Evolutionary conservation across 2,888 invertebrate species (phyloP).

Genomic region (Andrena praecox): DNA sequence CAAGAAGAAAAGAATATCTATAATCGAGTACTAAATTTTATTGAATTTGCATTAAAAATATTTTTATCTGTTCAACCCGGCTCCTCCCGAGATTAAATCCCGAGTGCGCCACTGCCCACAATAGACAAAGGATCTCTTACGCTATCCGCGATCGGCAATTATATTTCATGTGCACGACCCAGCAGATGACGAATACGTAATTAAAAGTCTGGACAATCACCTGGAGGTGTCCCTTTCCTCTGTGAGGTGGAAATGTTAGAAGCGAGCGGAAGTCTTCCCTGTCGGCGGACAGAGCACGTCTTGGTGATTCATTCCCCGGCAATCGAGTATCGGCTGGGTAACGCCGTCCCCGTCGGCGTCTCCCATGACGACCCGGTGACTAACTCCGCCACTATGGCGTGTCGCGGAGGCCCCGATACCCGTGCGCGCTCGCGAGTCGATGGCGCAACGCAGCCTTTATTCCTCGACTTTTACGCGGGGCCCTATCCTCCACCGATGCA

Average conservation of each 20-base stretch:
- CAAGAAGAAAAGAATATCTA: too few relatives aligned
- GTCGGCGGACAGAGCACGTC: conserved; percentile 52
- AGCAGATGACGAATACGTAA: conserved; percentile 16
- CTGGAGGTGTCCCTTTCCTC: background rate
- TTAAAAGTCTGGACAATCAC: conserved; percentile 46
- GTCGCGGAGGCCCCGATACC: conserved; percentile 47
- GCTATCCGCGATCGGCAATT: too few relatives aligned
- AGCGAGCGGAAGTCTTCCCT: conserved; percentile 63
- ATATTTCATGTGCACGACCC: background rate
- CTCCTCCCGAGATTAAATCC: too few relatives aligned
- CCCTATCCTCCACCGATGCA: conserved; percentile 44
- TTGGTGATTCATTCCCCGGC: conserved; percentile 60
- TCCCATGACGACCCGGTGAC: conserved; percentile 64
- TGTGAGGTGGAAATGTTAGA: conserved; percentile 39
- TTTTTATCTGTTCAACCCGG: too few relatives aligned
- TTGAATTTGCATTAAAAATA: too few relatives aligned
- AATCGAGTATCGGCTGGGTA: conserved; percentile 48
- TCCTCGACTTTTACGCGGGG: conserved; percentile 53
- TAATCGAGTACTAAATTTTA: too few relatives aligned
- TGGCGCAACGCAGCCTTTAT: conserved; percentile 63
- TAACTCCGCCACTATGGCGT: conserved; percentile 60
- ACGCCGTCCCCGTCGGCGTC: conserved; percentile 39
- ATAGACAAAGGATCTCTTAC: too few relatives aligned
- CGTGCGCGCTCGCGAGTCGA: conserved; percentile 41
- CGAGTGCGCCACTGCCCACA: too few relatives aligned